Evolutionary conservation across 2,113 vertebrate genomes (phyloP).

Genomic region (Paralichthys olivaceus): DNA sequence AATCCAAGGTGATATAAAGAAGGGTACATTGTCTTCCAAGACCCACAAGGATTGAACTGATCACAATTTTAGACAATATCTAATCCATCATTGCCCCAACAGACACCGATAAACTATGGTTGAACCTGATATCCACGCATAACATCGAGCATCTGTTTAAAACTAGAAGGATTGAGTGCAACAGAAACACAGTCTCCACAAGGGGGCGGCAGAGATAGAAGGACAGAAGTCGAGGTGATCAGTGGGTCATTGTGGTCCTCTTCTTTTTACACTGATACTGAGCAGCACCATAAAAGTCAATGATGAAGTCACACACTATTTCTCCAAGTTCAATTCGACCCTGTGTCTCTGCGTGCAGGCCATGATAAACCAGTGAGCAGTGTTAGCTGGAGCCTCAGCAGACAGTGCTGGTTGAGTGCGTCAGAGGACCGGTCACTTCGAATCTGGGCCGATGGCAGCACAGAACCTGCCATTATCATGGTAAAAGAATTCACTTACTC

Average conservation of each 20-base stretch:
- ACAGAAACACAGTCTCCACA: conserved; percentile 46
- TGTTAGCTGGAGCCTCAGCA: conserved; percentile 88
- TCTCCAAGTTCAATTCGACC: conserved; percentile 28
- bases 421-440: conserved; percentile 86
- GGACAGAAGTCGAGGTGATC: conserved; percentile 44
- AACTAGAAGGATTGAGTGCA: not conserved
- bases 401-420: conserved; percentile 85
- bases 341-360: conserved; percentile 76
- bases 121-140: no score
- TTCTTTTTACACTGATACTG: conserved; percentile 25
- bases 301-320: conserved; percentile 33
- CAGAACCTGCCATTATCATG: conserved; percentile 81
- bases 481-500: conserved; percentile 72
- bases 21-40: not conserved
- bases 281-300: conserved; percentile 59
- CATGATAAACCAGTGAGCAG: conserved; percentile 86
- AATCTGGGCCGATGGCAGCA: conserved; percentile 82
- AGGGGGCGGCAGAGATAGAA: conserved; percentile 75
- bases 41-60: not conserved
- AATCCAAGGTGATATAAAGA: conserved; percentile 6
- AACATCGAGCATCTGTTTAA: not conserved
- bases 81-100: not conserved
- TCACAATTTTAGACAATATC: not conserved
- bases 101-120: no score
- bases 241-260: conserved; percentile 35